Base-by-base conservation (phyloP, 2,888 invertebrate genomes). In the Callyntrura sp. region DNA sequence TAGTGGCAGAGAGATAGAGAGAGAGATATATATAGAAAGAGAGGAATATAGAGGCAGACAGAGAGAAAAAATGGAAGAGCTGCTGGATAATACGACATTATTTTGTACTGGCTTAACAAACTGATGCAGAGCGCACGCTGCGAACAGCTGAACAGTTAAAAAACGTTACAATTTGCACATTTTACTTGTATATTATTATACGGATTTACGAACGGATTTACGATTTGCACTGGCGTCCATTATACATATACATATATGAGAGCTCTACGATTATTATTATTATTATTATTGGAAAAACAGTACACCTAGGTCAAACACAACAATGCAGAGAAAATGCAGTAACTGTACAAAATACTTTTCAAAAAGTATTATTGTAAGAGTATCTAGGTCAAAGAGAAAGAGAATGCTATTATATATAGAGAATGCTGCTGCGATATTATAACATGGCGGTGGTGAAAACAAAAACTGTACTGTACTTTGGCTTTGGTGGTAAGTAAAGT, bases 21-120 rank as follows among this genome's bases (percentile, higher is more conserved):
- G 17, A 70, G 23, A 84, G 70, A 84, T 51, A 84, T 23, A 83
- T 28, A 84, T 0, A 68, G 73, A 85, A 25, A 73, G 76, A 85
- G n/a, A 65, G 57, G 73, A 35, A 70, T 57, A 85, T 43, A 82
- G 45, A 45, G 25, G 11, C 25, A 68, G 51, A 65, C 20, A 68
- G 35, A 68, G 48, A 83, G 17, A 84, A 55, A 48, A 43, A 65
- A 25, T 62, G 20, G 65, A 43, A 65, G 57, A 82, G 62, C 28
- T 82, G 82, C 62, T 82, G 62, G 82, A 48, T 51, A 23, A 17
- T 11, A 11, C 48, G 8, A 48, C 25, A 55, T 25, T 23, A 25
- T 76, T 70, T 70, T 43, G 23, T 76, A 43, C 43, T 65, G 25
- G 65, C 65, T 57, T 57, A 57, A 17, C n/a, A 57, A 17, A 14